phyloP scores from a whole-genome alignment of 2,113 vertebrate genomes.

The Sula dactylatra region DNA sequence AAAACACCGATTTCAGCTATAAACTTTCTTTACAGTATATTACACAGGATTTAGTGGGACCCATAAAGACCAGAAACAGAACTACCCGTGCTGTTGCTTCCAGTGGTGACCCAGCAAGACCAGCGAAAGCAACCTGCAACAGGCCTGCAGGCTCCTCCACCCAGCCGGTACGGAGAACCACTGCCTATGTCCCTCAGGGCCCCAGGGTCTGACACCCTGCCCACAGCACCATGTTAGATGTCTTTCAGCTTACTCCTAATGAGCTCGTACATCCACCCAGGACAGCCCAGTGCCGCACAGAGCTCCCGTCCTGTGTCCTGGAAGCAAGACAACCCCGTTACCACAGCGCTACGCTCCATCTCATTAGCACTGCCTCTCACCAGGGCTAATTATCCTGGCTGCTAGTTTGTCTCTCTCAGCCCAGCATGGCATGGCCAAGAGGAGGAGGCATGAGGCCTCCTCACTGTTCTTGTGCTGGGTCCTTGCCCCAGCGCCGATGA shows the following conservation, averaged over 20 bases:
- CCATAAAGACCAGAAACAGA: neutral
- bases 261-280: neutral
- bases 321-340: neutral
- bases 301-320: neutral
- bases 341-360: accelerated
- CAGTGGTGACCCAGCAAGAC: neutral
- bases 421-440: neutral
- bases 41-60: slow-evolving; percentile 1
- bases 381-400: neutral
- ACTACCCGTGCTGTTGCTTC: neutral
- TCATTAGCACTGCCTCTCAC: slow-evolving; percentile 4
- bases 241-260: neutral
- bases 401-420: neutral
- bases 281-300: accelerated
- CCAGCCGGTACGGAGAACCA: neutral
- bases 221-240: neutral
- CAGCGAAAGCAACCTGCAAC: neutral
- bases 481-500: accelerated
- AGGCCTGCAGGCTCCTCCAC: accelerated
- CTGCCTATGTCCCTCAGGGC: accelerated
- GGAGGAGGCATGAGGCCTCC: neutral
- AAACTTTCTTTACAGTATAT: slow-evolving; percentile 8
- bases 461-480: neutral
- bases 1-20: slow-evolving; percentile 11
- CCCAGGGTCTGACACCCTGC: neutral